Percentiles rank a stretch among this genome's conserved stretches.
Evolutionary conservation across 1,140 invertebrate genomes (phyloP).

Genomic region (Nomia melanderi): DNA sequence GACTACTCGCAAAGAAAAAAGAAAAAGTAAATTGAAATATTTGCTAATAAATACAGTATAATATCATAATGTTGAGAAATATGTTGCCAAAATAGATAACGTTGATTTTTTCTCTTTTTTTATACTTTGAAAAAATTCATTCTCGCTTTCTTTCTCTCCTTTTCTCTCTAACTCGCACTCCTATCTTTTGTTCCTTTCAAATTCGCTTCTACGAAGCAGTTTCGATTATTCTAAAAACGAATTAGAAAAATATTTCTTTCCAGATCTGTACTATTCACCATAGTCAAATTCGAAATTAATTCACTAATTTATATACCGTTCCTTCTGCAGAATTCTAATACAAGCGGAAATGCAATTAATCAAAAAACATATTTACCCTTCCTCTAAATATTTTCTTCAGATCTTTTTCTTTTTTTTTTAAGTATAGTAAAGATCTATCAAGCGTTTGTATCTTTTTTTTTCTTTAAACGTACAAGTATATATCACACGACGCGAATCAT

Average conservation of each 20-base stretch:
- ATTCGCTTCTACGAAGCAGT: slow-evolving; percentile 47
- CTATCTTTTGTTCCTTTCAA: slow-evolving; percentile 23
- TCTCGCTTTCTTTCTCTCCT: not conserved
- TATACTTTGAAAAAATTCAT: slow-evolving; percentile 22
- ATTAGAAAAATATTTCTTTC: slow-evolving; percentile 65
- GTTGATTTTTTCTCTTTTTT: slow-evolving; percentile 1
- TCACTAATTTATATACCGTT: slow-evolving; percentile 36
- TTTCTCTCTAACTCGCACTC: slow-evolving; percentile 1
- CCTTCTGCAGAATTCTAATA: slow-evolving; percentile 37
- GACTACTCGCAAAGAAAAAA: slow-evolving; percentile 14
- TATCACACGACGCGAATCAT: slow-evolving; percentile 31
- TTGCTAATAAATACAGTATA: slow-evolving; percentile 35
- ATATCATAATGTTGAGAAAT: slow-evolving; percentile 50
- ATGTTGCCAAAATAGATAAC: slow-evolving; percentile 26
- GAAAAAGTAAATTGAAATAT: slow-evolving; percentile 27
- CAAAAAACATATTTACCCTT: slow-evolving; percentile 38
- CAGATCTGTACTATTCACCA: slow-evolving; percentile 59
- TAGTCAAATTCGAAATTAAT: slow-evolving; percentile 53
- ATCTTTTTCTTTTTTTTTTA: slow-evolving; percentile 42
- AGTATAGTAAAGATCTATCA: slow-evolving; percentile 62
- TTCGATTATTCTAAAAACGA: slow-evolving; percentile 61
- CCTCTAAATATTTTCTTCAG: slow-evolving; percentile 46
- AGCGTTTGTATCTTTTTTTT: slow-evolving; percentile 55
- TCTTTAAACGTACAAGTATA: slow-evolving; percentile 51
- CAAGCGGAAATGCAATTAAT: slow-evolving; percentile 61